Evolutionary conservation across 2,113 vertebrate genomes (phyloP), one percentile per base, ranked within the genome.

Genomic region (Xenopus tropicalis): DNA sequence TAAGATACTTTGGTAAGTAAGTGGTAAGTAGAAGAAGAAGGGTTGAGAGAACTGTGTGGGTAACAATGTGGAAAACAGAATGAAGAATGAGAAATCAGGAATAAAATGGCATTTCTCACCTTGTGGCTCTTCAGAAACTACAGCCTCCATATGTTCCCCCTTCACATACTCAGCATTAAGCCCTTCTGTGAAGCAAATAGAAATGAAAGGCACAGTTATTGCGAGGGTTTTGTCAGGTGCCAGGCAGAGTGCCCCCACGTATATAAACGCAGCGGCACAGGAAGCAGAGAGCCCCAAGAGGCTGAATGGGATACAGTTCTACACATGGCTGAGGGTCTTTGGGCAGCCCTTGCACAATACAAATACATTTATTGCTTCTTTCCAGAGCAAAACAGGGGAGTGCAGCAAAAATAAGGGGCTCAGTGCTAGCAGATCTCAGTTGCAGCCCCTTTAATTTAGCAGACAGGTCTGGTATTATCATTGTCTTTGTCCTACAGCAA

Each of bases 51-150:
- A n/a, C n/a, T n/a, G 29, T 37, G 6, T 37, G 29, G 29, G 29
- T 3, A 37, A 37, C 29, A 37, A 9, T 37, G 6, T 37, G 29
- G 6, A 6, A 37, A 7, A 37, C 3, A n/a, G n/a, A 37, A 37
- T 5, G 5, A 37, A 37, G 29, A 37, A 37, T 37, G 29, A 9
- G 3, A 9, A 37, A 37, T 37, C 6, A 37, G 29, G 29, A 9
- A 5, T 37, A 37, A 37, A 37, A 17, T 48, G 46, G 14, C 16
- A 17, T 48, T 22, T 42, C 88, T 89, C 78, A 98, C 97, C 96
- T 93, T 95, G 94, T 29, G 94, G 96, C 20, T 98, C 96, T 82
- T 95, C 91, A 20, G 92, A 91, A 12, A 95, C 91, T 0, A 97
- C 94, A 0, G 87, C 91, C 65, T 98, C 94, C 66, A 93, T 91